Conservation (phyloP, 2,113 vertebrate genomes). For the Barbus barbus region DNA sequence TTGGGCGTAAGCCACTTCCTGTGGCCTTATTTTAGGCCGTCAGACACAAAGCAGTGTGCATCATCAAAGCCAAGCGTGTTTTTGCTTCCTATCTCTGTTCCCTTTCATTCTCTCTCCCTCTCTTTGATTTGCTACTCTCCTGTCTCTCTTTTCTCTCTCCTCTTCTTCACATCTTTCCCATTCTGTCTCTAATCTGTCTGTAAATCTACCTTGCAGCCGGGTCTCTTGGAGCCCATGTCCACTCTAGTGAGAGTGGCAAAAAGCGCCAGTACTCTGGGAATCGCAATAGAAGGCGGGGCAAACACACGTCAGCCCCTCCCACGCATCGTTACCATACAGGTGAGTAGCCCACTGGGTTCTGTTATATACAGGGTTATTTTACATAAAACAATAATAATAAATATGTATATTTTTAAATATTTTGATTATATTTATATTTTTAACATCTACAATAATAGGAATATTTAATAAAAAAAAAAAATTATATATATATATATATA, state of each 20-base stretch:
- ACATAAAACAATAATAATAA: background rate
- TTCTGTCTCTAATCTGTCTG: constrained; percentile 12
- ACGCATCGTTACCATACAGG: constrained; percentile 97
- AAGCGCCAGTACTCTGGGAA: constrained; percentile 89
- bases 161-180: too few species aligned
- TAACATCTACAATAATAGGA: too few species aligned
- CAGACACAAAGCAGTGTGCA: constrained; percentile 4
- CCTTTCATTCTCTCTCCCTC: constrained; percentile 31
- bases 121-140: constrained; percentile 13
- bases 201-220: constrained; percentile 76
- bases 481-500: too few species aligned
- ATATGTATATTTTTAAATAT: too few species aligned
- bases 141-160: background rate
- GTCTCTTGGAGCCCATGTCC: constrained; percentile 90
- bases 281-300: constrained; percentile 96
- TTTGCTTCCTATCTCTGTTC: constrained; percentile 8
- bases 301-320: constrained; percentile 96
- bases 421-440: too few species aligned
- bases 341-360: constrained; percentile 58
- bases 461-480: too few species aligned
- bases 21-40: constrained; percentile 1
- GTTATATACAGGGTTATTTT: background rate
- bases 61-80: constrained; percentile 36
- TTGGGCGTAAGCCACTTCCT: background rate
- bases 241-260: constrained; percentile 88